A percentile compares a stretch with the other conserved stretches of the same genome.
These are phyloP conservation scores for Psylliodes chrysocephalus DNA, from an alignment of 2,888 invertebrate species.

Conservation along the genomic window DNA sequence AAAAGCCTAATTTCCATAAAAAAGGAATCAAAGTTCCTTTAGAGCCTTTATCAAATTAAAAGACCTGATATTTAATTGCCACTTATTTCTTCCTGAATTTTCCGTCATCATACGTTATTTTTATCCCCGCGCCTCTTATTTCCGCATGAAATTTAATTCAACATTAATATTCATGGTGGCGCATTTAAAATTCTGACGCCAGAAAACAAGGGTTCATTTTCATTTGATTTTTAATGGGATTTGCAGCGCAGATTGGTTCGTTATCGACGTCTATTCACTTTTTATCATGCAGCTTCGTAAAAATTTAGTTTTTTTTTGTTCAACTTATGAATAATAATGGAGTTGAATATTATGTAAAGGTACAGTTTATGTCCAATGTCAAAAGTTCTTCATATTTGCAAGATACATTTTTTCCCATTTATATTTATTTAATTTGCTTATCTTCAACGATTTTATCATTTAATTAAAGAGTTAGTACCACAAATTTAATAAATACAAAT, in stretches of 20 bases:
- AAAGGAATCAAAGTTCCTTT: neutral
- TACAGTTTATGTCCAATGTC: too few relatives aligned
- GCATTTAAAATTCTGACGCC: constrained; percentile 23
- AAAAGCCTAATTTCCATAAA: neutral
- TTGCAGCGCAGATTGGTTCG: constrained; percentile 12
- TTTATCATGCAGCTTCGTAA: too few relatives aligned
- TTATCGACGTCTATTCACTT: constrained; percentile 15
- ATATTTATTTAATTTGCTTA: too few relatives aligned
- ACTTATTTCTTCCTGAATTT: constrained; percentile 9
- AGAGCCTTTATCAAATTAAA: neutral
- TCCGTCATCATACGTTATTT: constrained; percentile 4
- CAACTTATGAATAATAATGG: too few relatives aligned
- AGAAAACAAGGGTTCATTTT: constrained; percentile 18
- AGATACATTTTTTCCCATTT: too few relatives aligned
- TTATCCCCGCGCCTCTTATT: neutral
- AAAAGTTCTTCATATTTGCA: too few relatives aligned
- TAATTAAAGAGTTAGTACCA: too few relatives aligned
- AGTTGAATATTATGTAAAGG: too few relatives aligned
- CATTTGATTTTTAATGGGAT: constrained; percentile 21
- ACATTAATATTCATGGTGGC: constrained; percentile 20
- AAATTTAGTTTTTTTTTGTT: too few relatives aligned
- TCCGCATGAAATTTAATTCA: constrained; percentile 15
- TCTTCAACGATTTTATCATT: too few relatives aligned
- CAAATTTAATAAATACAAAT: too few relatives aligned
- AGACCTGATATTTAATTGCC: neutral